Conservation (phyloP, 2,113 vertebrate genomes). For the Bucco capensis region DNA sequence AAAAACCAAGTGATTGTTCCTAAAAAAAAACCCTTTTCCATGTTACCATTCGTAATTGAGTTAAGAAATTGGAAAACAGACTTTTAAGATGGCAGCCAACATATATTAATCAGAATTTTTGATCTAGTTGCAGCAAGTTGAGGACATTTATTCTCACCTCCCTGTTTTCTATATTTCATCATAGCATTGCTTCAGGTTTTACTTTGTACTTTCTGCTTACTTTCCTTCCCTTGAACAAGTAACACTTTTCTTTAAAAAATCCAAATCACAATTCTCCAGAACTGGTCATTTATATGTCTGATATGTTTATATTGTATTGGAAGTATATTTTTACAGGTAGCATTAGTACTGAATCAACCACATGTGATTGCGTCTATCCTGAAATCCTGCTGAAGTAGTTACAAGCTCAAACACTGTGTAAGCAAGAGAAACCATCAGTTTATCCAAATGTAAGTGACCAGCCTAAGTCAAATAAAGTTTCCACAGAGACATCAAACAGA, state of each 20-base stretch:
- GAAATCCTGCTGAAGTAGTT: background rate
- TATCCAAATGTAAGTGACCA: background rate
- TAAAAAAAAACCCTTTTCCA: background rate
- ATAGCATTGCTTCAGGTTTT: background rate
- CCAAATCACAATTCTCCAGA: background rate
- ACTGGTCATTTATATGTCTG: background rate
- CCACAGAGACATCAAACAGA: conserved; percentile 7
- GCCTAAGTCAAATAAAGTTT: conserved; percentile 3
- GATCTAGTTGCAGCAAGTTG: background rate
- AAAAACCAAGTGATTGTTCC: background rate
- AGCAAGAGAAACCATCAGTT: background rate
- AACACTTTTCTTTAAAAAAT: background rate
- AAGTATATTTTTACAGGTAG: background rate
- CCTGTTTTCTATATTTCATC: background rate
- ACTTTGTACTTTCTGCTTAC: background rate
- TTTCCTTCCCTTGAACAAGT: background rate
- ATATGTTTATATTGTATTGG: background rate
- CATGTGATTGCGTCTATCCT: background rate
- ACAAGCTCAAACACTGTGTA: background rate
- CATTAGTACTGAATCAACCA: background rate
- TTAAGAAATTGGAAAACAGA: background rate
- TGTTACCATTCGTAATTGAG: background rate
- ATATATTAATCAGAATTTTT: background rate
- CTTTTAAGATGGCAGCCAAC: background rate
- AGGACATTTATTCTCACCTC: background rate